Conservation (phyloP, 2,113 vertebrate species). For the Puntigrus tetrazona region DNA sequence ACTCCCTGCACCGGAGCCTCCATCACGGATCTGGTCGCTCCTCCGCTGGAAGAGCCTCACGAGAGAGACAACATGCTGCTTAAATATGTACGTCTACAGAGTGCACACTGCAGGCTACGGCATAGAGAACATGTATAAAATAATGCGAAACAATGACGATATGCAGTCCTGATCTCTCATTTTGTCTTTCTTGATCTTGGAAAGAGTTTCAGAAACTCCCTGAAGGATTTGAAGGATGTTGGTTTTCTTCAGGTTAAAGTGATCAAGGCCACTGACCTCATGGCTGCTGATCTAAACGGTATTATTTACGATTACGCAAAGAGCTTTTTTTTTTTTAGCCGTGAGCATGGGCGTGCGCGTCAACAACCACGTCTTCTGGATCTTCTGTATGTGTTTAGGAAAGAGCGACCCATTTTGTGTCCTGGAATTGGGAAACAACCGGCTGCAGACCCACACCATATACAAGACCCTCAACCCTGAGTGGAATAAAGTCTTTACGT, state of each 20-base stretch:
- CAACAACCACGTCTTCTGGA: background rate
- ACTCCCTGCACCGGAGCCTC: constrained; percentile 81
- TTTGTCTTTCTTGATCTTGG: constrained; percentile 24
- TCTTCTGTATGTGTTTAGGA: constrained; percentile 69
- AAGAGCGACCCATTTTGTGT: constrained; percentile 98
- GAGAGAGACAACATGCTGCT: constrained; percentile 79
- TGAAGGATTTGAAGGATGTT: constrained; percentile 82
- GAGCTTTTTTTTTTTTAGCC: background rate
- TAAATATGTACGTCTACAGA: constrained; percentile 81
- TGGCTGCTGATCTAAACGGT: constrained; percentile 96
- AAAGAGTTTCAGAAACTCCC: constrained; percentile 82
- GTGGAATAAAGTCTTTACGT: constrained; percentile 95
- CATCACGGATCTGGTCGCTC: constrained; percentile 84
- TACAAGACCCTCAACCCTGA: constrained; percentile 95
- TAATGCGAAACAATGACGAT: background rate
- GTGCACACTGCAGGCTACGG: background rate
- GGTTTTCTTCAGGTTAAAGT: constrained; percentile 95
- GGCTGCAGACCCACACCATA: constrained; percentile 90
- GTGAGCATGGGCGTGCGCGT: background rate
- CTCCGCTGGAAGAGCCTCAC: constrained; percentile 82
- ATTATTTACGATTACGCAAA: constrained; percentile 37
- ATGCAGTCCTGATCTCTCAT: background rate
- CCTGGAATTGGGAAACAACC: constrained; percentile 88
- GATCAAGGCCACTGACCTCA: constrained; percentile 84
- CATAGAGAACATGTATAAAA: background rate